These are phyloP conservation scores for Esox lucius DNA, from an alignment of 2,797 vertebrate genomes.

Conservation along the genomic window DNA sequence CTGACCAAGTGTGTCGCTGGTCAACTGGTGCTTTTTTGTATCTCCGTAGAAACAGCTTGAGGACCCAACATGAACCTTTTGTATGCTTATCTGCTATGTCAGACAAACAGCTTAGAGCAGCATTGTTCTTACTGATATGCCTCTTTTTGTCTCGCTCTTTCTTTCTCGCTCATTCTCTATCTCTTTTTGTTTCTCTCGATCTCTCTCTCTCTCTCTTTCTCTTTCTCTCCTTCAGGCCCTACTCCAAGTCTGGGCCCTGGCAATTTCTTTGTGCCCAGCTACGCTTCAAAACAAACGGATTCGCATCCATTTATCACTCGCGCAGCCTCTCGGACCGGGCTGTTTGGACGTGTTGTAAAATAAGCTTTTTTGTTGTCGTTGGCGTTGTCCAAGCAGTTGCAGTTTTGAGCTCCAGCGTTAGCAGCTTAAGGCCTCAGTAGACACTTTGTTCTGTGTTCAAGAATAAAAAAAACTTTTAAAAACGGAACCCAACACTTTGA, in stretches of 20 bases:
- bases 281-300: neutral
- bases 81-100: conserved; percentile 16
- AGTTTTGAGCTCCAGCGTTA: neutral
- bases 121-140: conserved; percentile 12
- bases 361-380: neutral
- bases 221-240: neutral
- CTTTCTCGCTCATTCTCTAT: neutral
- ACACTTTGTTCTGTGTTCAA: conserved; percentile 5
- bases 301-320: neutral
- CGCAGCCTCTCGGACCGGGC: neutral
- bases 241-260: neutral
- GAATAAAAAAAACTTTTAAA: neutral
- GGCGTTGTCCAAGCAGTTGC: conserved; percentile 1
- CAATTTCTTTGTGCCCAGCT: neutral
- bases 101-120: conserved; percentile 23
- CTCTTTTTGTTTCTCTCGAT: neutral
- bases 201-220: neutral
- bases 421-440: neutral
- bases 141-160: neutral
- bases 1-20: neutral
- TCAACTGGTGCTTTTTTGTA: conserved; percentile 10
- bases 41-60: conserved; percentile 25
- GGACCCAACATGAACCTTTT: conserved; percentile 12
- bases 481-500: neutral
- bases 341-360: neutral